Evolutionary conservation across 2,888 invertebrate genomes (phyloP).

Genomic region (Acanthosoma haemorrhoidale): DNA sequence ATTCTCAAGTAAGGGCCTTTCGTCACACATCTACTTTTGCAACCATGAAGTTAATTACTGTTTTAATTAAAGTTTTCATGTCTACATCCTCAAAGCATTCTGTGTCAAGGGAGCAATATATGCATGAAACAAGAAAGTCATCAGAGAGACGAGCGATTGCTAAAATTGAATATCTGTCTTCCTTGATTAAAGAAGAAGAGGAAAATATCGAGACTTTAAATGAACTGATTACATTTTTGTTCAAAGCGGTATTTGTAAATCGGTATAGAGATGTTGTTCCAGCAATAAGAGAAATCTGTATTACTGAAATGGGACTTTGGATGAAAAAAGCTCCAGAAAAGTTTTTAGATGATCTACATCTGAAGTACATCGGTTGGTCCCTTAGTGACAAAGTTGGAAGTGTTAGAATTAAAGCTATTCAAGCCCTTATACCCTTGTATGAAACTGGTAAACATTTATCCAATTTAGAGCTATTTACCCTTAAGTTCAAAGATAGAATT

Average conservation of each 20-base stretch:
- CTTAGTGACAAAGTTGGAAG: constrained; percentile 97
- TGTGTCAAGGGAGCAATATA: constrained; percentile 95
- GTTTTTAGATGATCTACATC: constrained; percentile 95
- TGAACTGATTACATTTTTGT: constrained; percentile 98
- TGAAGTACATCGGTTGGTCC: constrained; percentile 99
- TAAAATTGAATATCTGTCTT: constrained; percentile 84
- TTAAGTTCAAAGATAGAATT: constrained; percentile 98
- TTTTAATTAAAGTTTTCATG: constrained; percentile 93
- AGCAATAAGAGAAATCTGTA: constrained; percentile 94
- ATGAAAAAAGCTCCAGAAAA: constrained; percentile 98
- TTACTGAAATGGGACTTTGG: constrained; percentile 99
- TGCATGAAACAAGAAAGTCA: constrained; percentile 87
- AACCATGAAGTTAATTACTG: constrained; percentile 99
- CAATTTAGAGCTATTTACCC: constrained; percentile 95
- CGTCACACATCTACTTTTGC: constrained; percentile 89
- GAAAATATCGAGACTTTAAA: constrained; percentile 99
- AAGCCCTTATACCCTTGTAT: constrained; percentile 91
- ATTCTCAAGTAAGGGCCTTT: constrained; percentile 93
- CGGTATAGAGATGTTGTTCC: constrained; percentile 91
- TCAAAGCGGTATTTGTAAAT: constrained; percentile 98
- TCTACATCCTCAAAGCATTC: constrained; percentile 92
- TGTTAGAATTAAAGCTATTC: constrained; percentile 65
- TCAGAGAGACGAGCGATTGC: constrained; percentile 87
- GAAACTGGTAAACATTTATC: constrained; percentile 90
- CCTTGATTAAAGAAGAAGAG: constrained; percentile 90